A percentile compares a stretch with the other conserved stretches of the same genome.
phyloP scores from a whole-genome alignment of 2,888 invertebrate species.

The Galeopsomyia nigrocyanea region DNA sequence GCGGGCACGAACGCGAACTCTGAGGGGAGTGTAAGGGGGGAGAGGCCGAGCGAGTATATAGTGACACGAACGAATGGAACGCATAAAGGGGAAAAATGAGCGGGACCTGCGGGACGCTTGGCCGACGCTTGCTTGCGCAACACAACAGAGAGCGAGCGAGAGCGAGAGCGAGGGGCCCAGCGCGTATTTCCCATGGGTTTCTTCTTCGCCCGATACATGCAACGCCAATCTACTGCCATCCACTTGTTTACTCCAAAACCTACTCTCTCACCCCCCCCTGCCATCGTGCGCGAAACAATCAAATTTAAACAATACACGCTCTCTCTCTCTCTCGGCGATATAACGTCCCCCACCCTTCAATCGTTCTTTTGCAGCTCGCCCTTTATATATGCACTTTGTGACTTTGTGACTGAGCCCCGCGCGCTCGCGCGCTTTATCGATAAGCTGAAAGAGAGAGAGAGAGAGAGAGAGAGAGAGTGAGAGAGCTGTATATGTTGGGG shows the following conservation, averaged over 20 bases:
- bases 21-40: not conserved
- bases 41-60: constrained; percentile 7
- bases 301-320: constrained; percentile 61
- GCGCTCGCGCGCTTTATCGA: not conserved
- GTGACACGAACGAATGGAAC: constrained; percentile 65
- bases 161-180: constrained; percentile 38
- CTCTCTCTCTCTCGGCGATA: not conserved
- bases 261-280: not conserved
- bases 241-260: constrained; percentile 5
- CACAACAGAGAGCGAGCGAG: not conserved
- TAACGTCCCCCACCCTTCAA: not conserved
- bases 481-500: constrained; percentile 2
- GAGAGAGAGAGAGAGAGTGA: not conserved
- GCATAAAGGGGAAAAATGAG: constrained; percentile 67
- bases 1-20: constrained; percentile 26
- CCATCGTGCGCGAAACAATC: constrained; percentile 48
- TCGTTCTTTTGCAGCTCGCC: too few relatives aligned
- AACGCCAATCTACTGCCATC: constrained; percentile 49
- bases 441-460: not conserved
- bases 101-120: constrained; percentile 59
- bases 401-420: not conserved
- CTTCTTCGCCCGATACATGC: constrained; percentile 51
- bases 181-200: constrained; percentile 62
- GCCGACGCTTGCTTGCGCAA: constrained; percentile 11
- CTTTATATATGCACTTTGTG: not conserved